Base-by-base conservation (phyloP, 2,888 invertebrate species). In the Cotesia congregata region DNA sequence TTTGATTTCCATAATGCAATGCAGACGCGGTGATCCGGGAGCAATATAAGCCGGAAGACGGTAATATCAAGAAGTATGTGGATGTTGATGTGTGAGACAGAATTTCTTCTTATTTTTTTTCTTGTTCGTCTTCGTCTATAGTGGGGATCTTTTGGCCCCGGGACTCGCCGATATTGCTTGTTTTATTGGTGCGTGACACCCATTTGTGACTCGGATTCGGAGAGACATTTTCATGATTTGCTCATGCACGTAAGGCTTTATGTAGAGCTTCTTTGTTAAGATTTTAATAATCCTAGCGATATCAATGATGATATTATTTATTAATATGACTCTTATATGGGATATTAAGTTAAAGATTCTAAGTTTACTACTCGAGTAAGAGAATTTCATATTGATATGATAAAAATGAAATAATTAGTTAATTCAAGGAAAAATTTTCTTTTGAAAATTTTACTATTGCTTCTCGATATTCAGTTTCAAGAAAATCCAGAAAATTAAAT, bases 181-280 rank as follows among this genome's bases (percentile, higher is more conserved):
- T 88, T 88, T 88, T 87, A 86, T 88, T 87, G 85, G 85, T 85
- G 86, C 88, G 87, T 88, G 88, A 88, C 87, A 87, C 82, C 83
- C 86, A 84, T 86, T 85, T 85, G 86, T 86, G 69, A 30, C 71
- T 20, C 67, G 73, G 73, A 76, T 77, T 79, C 72, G 60, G 39
- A 62, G 61, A 76, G 69, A 74, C 12, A 67, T 72, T 67, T 65
- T 67, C 12, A 38, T 38, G 20, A 38, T 38, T 67, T 20, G 60
- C 40, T 41, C 60, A 60, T 70, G 20, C 59, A 50, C 7, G 60
- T 30, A 30, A 70, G 7, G 50, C 20, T 70, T 38, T 70, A 7
- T 12, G 12, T 50, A 50, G 12, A 50, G 12, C 50, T 50, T 50
- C 7, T 50, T 50, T 50, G 12, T 50, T 50, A 12, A 4, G 7